A percentile compares a stretch with the other conserved stretches of the same genome.
These are phyloP conservation scores for Pseudochaenichthys georgianus DNA, from an alignment of 2,797 vertebrate genomes.

Conservation along the genomic window DNA sequence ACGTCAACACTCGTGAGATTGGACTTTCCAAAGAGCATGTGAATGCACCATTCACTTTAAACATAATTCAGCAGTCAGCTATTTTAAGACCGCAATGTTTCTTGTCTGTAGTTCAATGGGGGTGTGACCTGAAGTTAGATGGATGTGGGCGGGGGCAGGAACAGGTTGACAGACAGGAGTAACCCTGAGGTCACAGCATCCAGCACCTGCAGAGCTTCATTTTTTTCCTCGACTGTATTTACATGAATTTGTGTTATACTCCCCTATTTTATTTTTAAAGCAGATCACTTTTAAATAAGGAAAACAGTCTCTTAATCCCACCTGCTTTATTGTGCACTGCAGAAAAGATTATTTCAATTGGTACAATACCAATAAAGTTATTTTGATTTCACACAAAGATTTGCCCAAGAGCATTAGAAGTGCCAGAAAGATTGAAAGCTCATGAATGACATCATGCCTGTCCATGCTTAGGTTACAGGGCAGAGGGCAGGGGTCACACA, in stretches of 20 bases:
- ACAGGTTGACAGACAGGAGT: conserved; percentile 52
- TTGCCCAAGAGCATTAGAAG: not conserved
- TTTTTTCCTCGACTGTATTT: not conserved
- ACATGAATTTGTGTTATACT: not conserved
- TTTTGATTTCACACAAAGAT: not conserved
- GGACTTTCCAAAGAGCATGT: too few relatives aligned
- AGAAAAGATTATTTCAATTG: not conserved
- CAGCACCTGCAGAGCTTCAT: conserved; percentile 24
- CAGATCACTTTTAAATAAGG: not conserved
- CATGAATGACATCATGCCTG: conserved; percentile 20
- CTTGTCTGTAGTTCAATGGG: conserved; percentile 23
- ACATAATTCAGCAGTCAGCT: not conserved
- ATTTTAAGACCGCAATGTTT: conserved; percentile 10
- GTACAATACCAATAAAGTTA: not conserved
- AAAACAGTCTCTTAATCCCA: not conserved
- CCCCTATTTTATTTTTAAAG: not conserved
- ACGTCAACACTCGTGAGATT: too few relatives aligned
- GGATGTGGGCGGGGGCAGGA: conserved; percentile 25
- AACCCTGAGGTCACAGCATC: conserved; percentile 19
- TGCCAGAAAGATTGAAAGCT: conserved; percentile 4
- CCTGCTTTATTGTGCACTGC: not conserved
- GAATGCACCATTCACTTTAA: not conserved
- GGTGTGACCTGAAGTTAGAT: conserved; percentile 13
- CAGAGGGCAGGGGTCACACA: conserved; percentile 1
- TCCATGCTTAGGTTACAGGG: conserved; percentile 1